Evolutionary conservation across 2,113 vertebrate genomes (phyloP).

Genomic region (Proteles cristata): DNA sequence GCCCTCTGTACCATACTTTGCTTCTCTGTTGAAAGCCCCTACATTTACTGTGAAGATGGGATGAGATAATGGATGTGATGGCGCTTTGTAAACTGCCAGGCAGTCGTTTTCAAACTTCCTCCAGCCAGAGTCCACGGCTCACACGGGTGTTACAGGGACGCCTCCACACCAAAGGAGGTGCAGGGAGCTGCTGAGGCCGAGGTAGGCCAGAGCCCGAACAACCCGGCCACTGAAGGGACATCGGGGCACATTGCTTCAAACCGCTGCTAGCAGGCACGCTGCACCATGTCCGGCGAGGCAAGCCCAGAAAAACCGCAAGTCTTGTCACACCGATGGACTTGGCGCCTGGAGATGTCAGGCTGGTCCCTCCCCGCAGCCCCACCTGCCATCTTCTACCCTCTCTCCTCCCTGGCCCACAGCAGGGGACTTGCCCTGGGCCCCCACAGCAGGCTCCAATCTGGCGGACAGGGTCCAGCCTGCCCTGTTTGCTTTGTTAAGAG

Average conservation of each 20-base stretch:
- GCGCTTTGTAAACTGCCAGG: not conserved
- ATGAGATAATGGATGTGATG: not conserved
- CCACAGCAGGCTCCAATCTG: not conserved
- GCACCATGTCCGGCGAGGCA: not conserved
- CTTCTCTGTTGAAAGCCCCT: not conserved
- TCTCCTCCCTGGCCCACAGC: not conserved
- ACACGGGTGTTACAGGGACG: not conserved
- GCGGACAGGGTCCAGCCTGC: not conserved
- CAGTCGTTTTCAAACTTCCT: not conserved
- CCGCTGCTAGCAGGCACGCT: not conserved
- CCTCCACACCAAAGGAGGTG: not conserved
- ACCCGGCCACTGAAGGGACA: not conserved
- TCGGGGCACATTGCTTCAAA: not conserved
- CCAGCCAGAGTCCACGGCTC: not conserved
- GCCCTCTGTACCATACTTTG: not conserved
- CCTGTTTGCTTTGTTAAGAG: not conserved
- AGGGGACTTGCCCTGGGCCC: not conserved
- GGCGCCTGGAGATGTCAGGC: not conserved
- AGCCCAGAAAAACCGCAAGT: not conserved
- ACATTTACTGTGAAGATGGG: not conserved
- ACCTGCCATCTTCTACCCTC: too few relatives aligned
- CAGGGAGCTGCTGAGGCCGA: not conserved
- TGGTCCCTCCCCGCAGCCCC: rapidly evolving
- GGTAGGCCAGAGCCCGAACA: not conserved
- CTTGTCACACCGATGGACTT: not conserved